Evolutionary conservation across 2,113 vertebrate species (phyloP), one percentile per base, ranked within the genome.

Genomic region (Aegithalos caudatus): DNA sequence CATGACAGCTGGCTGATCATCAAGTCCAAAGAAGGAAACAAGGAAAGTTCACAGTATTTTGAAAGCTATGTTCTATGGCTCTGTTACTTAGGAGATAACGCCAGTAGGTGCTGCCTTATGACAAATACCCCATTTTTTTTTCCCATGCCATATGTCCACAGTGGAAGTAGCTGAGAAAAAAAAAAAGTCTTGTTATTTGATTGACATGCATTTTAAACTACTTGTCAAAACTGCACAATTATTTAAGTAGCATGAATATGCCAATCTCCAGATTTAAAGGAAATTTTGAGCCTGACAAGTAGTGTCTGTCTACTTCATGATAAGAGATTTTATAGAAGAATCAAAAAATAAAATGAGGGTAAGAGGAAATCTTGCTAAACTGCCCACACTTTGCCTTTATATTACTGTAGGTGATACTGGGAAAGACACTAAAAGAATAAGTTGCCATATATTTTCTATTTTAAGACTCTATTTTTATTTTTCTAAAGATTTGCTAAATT

Each of bases 101-200:
- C 65, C 62, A 86, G 81, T 89, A 81, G 79, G 33, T 89, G 50
- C 81, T 86, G 53, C 24, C 56, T 95, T 77, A 65, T 64, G 93
- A 92, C 80, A 95, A 94, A 44, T 54, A 86, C 35, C 45, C 53
- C 58, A 12, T 83, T 95, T 96, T 88, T 97, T 97, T 96, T 95
- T 73, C 67, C 79, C 38, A 57, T 48, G 25, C 85, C 91, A 90
- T 86, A 87, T 94, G 76, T 86, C 81, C 85, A 57, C 42, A 86
- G 33, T 86, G 57, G 57, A 96, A 95, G 40, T 58, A 96, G 77
- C 31, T 84, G 77, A 91, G 56, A 66, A 95, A 92, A 95, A 92
- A 56, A 13, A 47, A 11, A 20, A 14, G 74, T 61, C 47, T 61
- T 1, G 13, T 78, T 54, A 7, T 61, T 94, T 95, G 73, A 95